phyloP scores from a whole-genome alignment of 2,797 vertebrate genomes.

The Protonibea diacanthus region DNA sequence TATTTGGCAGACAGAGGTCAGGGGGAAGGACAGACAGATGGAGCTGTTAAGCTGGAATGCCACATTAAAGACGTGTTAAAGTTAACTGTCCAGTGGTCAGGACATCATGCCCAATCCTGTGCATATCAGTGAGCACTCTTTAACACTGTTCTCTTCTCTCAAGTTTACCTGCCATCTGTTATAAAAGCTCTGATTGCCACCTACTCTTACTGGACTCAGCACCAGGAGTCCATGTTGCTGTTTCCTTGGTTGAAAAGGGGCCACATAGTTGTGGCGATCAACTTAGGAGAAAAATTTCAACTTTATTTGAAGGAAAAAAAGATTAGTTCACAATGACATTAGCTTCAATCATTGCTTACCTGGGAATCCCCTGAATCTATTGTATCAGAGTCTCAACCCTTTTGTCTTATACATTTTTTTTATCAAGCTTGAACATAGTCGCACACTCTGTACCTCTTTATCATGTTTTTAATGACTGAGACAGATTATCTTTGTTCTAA shows the following conservation, averaged over 20 bases:
- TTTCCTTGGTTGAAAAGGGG: not conserved
- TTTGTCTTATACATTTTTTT: not conserved
- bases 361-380: not conserved
- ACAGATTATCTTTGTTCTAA: not conserved
- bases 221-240: not conserved
- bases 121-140: not conserved
- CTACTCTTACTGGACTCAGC: not conserved
- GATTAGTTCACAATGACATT: not conserved
- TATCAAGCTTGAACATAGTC: not conserved
- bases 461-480: not conserved
- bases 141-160: not conserved
- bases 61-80: not conserved
- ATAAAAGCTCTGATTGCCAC: not conserved
- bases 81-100: not conserved
- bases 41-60: not conserved
- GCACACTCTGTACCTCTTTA: not conserved
- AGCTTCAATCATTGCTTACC: not conserved
- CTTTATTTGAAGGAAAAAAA: not conserved
- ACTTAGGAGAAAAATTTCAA: not conserved
- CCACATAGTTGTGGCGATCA: not conserved
- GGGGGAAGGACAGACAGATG: not conserved
- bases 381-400: not conserved
- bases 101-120: not conserved
- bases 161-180: conserved; percentile 31
- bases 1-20: not conserved